Evolutionary conservation across 1,140 invertebrate species (phyloP), one percentile per base, ranked within the genome.

Genomic region (Tribolium castaneum): DNA sequence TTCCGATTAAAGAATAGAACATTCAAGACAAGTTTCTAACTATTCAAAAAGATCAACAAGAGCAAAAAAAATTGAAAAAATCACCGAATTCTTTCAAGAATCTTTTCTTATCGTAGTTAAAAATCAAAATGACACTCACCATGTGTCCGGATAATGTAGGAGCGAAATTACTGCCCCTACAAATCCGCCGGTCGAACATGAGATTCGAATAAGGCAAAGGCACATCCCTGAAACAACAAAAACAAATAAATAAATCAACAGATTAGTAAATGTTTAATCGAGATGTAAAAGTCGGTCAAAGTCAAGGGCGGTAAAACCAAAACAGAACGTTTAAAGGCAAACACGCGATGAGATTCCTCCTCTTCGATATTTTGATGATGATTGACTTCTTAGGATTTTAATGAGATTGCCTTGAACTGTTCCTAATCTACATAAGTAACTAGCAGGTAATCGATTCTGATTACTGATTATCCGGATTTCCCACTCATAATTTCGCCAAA

Each of bases 181-280:
- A 91, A 76, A 97, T 92, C 78, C 95, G 89, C 83, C 91, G 91
- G 85, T 97, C 95, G 87, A 92, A 94, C 94, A 96, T 97, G 82
- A 97, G 90, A 88, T 97, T 95, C 76, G 90, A 88, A 86, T 92
- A 92, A 7, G 90, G 89, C 84, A 90, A 50, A 56, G 78, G 78
- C 35, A 76, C 78, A 76, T 81, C 80, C 12, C 80, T 82, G 74
- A 52, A 80, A 81, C 34, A 76, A 70, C 19, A 51, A 13, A 62
- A 62, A 66, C 5, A 56, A 35, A 35, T 13, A 13, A 13, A 22
- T 66, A 66, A 75, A 76, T 75, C 78, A 78, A 22, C 75, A 35
- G 51, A 39, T 45, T 45, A 7, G 39, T 45, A 75, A 77, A 50
- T 51, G 72, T 10, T 66, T 39, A 72, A 51, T 14, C 6, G n/a